phyloP scores from a whole-genome alignment of 1,140 invertebrate species.

The Medauroidea extradentata region DNA sequence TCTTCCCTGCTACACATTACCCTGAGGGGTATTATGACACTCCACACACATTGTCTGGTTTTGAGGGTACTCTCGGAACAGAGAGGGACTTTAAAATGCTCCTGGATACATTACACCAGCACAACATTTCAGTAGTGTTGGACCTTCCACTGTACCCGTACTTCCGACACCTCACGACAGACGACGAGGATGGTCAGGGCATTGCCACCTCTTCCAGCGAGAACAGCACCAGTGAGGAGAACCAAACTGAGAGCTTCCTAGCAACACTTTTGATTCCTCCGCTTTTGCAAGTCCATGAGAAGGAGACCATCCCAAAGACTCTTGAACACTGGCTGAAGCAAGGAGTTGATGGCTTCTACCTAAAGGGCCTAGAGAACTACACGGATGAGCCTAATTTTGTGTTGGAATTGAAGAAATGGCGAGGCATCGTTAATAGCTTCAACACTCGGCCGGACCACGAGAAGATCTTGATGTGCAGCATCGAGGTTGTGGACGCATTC shows the following conservation, averaged over 20 bases:
- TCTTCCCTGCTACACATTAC: constrained; percentile 64
- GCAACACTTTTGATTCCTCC: not conserved
- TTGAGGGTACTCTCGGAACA: constrained; percentile 60
- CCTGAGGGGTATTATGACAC: constrained; percentile 60
- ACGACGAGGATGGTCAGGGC: not conserved
- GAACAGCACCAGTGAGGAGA: not conserved
- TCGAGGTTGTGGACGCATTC: constrained; percentile 47
- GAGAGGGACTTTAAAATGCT: constrained; percentile 60
- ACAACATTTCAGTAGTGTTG: constrained; percentile 66
- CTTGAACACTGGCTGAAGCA: constrained; percentile 54
- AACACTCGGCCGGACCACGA: constrained; percentile 39
- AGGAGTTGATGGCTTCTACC: constrained; percentile 74
- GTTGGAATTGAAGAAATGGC: constrained; percentile 59
- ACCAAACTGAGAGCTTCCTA: not conserved
- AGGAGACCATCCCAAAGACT: not conserved
- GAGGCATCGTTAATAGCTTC: constrained; percentile 33
- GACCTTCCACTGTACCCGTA: constrained; percentile 67
- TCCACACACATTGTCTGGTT: constrained; percentile 53
- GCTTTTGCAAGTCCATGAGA: not conserved
- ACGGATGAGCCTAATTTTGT: constrained; percentile 44
- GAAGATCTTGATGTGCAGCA: constrained; percentile 61
- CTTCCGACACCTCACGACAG: constrained; percentile 35
- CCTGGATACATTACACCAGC: constrained; percentile 52
- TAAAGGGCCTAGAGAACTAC: constrained; percentile 61
- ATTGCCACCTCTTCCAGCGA: not conserved